Conservation (phyloP, 1,140 invertebrate genomes). For the Nasonia longicornis region DNA sequence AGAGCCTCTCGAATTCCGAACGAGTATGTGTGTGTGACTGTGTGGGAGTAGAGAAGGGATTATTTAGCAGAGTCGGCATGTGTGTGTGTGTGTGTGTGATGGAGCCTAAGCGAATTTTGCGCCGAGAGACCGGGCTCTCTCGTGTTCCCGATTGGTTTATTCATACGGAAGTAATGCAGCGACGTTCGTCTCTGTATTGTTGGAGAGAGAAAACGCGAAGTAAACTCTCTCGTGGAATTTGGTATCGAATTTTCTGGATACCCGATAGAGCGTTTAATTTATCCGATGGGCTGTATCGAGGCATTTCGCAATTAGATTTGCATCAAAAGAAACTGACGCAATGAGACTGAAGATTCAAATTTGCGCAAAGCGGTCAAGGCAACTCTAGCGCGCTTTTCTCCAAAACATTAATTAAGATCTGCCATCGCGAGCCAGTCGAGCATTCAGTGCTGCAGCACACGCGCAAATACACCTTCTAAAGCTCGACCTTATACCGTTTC, state of each 20-base stretch:
- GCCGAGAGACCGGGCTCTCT: background rate
- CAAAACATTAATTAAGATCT: slow-evolving; percentile 28
- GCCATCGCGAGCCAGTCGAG: background rate
- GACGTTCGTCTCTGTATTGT: too few relatives aligned
- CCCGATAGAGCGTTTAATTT: too few relatives aligned
- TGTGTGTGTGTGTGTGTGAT: background rate
- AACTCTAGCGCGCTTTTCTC: background rate
- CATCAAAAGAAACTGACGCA: too few relatives aligned
- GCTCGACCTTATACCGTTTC: background rate
- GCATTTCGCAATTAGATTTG: too few relatives aligned
- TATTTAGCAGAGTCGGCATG: background rate
- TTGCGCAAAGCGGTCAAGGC: background rate
- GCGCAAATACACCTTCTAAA: background rate
- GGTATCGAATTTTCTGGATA: too few relatives aligned
- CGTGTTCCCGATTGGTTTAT: slow-evolving; percentile 1
- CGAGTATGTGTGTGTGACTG: too few relatives aligned
- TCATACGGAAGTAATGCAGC: background rate
- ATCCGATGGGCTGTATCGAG: too few relatives aligned
- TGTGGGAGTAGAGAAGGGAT: background rate
- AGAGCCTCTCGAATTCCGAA: slow-evolving; percentile 14
- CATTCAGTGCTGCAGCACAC: too few relatives aligned
- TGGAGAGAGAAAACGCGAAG: too few relatives aligned
- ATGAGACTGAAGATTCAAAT: too few relatives aligned
- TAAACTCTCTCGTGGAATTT: too few relatives aligned
- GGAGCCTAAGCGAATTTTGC: background rate